phyloP scores from a whole-genome alignment of 2,888 invertebrate species.

The Hanleya hanleyi region DNA sequence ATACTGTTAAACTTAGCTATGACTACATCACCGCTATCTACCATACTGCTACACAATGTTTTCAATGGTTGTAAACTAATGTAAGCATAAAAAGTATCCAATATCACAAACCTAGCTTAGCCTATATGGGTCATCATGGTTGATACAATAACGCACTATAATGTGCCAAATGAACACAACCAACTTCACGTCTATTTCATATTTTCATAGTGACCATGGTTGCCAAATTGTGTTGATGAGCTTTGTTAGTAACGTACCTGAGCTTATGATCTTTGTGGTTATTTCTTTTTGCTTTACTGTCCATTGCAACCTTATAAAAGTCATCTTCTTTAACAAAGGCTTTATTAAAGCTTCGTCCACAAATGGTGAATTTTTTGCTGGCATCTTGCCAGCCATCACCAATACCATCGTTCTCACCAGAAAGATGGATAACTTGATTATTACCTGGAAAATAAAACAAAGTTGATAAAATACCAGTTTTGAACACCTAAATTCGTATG shows the following conservation, averaged over 20 bases:
- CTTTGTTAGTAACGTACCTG: conserved; percentile 26
- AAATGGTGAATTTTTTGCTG: conserved; percentile 39
- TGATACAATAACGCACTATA: too few species aligned
- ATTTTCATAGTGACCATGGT: not conserved
- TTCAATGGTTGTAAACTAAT: too few species aligned
- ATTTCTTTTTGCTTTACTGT: conserved; percentile 43
- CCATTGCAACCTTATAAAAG: conserved; percentile 39
- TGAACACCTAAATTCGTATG: too few species aligned
- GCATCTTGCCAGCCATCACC: conserved; percentile 35
- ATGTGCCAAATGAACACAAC: too few species aligned
- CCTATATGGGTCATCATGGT: too few species aligned
- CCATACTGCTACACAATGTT: too few species aligned
- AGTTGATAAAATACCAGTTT: too few species aligned
- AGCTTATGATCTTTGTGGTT: conserved; percentile 44
- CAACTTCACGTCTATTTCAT: not conserved
- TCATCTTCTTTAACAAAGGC: conserved; percentile 42
- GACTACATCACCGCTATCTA: too few species aligned
- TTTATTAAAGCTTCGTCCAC: conserved; percentile 45
- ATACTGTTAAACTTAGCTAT: too few species aligned
- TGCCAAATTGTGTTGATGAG: not conserved
- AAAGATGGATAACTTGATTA: conserved; percentile 40
- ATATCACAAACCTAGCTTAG: too few species aligned
- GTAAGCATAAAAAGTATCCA: too few species aligned
- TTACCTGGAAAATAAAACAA: too few species aligned
- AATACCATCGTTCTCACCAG: conserved; percentile 49